phyloP scores from a whole-genome alignment of 2,113 vertebrate genomes.

The Paracanthobrama guichenoti region DNA sequence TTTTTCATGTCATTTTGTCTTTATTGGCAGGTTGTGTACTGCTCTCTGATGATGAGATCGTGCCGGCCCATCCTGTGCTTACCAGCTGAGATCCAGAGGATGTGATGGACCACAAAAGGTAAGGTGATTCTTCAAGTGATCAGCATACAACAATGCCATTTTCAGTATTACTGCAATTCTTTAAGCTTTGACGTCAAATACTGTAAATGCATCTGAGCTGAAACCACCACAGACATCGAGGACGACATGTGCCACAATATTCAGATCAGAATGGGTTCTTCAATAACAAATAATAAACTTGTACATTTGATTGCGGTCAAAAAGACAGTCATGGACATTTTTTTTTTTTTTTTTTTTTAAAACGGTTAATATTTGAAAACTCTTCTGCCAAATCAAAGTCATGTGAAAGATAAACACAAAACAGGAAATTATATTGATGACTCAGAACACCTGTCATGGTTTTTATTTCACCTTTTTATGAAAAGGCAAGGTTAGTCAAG shows the following conservation, averaged over 20 bases:
- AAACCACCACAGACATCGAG: neutral
- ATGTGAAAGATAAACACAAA: neutral
- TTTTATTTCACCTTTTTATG: neutral
- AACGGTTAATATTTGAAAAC: too few relatives aligned
- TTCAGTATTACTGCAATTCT: neutral
- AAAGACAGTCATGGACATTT: neutral
- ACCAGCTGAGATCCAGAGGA: neutral
- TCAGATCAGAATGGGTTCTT: neutral
- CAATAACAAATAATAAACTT: neutral
- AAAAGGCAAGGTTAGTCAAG: neutral
- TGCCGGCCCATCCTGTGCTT: neutral
- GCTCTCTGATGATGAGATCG: neutral
- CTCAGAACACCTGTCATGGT: too few relatives aligned
- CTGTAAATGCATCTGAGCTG: neutral
- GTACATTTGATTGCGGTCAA: too few relatives aligned
- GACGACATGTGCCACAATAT: neutral
- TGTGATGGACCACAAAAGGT: constrained; percentile 2
- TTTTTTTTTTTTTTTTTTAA: too few relatives aligned
- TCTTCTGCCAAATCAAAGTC: neutral
- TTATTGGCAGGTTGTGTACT: constrained; percentile 44
- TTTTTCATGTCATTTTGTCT: constrained; percentile 44
- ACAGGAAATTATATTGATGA: too few relatives aligned
- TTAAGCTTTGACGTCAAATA: constrained; percentile 5
- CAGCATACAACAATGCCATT: neutral
- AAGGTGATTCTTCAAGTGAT: constrained; percentile 2